Evolutionary conservation across 2,797 vertebrate species (phyloP).

Genomic region (Glyptemys insculpta): DNA sequence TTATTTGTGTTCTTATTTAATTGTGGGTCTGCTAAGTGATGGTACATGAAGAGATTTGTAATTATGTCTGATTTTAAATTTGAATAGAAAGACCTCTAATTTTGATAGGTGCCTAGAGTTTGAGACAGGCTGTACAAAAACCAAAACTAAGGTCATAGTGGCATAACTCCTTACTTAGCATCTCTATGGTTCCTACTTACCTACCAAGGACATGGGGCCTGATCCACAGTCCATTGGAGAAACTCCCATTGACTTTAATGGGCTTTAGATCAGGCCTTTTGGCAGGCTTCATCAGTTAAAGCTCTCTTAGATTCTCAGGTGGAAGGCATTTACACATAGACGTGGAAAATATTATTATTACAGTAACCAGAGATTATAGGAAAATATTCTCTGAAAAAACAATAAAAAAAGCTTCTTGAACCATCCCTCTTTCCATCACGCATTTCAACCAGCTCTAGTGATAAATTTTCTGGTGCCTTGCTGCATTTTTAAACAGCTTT

Average conservation of each 20-base stretch:
- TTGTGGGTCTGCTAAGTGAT: background rate
- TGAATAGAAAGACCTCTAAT: background rate
- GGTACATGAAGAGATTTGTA: background rate
- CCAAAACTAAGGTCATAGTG: background rate
- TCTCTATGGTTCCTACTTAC: background rate
- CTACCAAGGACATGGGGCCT: background rate
- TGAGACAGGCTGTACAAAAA: background rate
- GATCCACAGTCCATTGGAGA: background rate
- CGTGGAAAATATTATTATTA: background rate
- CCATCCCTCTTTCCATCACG: background rate
- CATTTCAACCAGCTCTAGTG: background rate
- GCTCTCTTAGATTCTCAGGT: background rate
- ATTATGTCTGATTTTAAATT: background rate
- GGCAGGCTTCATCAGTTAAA: background rate
- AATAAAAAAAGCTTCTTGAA: background rate
- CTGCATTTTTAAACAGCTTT: slow-evolving; percentile 23
- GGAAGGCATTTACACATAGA: background rate
- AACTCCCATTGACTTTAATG: background rate
- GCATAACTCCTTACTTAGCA: background rate
- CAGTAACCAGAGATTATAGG: background rate
- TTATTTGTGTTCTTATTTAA: background rate
- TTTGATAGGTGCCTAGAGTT: background rate
- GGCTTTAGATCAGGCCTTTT: background rate
- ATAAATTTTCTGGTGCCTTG: background rate
- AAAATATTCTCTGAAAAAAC: background rate